Evolutionary conservation across 2,888 invertebrate genomes (phyloP), one percentile per base, ranked within the genome.

Genomic region (Eudasyphora cyanicolor): DNA sequence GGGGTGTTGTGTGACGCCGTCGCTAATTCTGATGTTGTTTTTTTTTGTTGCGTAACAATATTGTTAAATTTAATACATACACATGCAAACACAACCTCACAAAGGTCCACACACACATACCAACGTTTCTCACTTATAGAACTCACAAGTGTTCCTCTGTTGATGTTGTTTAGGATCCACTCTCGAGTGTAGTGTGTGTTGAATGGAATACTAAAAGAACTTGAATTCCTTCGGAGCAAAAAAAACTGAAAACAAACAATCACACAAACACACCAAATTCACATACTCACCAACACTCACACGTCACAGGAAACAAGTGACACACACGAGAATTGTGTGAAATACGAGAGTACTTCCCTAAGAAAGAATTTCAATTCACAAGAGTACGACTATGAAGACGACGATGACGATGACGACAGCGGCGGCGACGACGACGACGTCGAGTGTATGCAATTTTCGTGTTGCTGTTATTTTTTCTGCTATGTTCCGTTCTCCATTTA

Each of bases 321-420:
- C 79, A 80, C 74, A 76, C 73, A 76, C 49, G 35, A 74, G 57
- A 76, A 73, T 73, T 76, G 57, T 76, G 62, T 67, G 54, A 70
- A 67, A 64, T 64, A 38, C 38, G 38, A 64, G 24, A 21, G 77
- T 69, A 62, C 57, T 82, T 78, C 42, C 69, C 51, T 2, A 75
- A 75, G 24, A 54, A 75, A 75, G 67, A 79, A 69, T 74, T 60
- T 76, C 49, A 76, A 32, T 27, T 60, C 60, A n/a, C n/a, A 60
- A 60, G 60, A 29, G 60, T 27, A 60, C 54, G 54, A 6, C 32
- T n/a, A n/a, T n/a, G n/a, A n/a, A n/a, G n/a, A 8, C 49, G 49
- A 17, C 49, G 2, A 17, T 10, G 45, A 45, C 45, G n/a, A n/a
- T n/a, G 51, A 8, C 19, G 19, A 3, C 51, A 5, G 51, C 19